These are phyloP conservation scores for Zelleria hepariella DNA, from an alignment of 2,888 invertebrate genomes.

Conservation along the genomic window DNA sequence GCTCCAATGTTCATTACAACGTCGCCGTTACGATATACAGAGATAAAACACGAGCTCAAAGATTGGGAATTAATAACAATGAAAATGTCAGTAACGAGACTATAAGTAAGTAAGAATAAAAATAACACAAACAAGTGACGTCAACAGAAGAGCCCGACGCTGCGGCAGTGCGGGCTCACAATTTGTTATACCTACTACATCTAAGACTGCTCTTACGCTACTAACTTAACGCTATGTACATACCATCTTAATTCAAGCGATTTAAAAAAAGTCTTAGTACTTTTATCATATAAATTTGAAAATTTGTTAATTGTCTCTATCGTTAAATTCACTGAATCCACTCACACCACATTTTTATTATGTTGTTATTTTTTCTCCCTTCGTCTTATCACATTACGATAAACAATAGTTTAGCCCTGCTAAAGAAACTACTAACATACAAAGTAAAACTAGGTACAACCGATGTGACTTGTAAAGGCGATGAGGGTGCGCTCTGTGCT, in stretches of 20 bases:
- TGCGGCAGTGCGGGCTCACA: slow-evolving; percentile 33
- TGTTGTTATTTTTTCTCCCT: slow-evolving; percentile 30
- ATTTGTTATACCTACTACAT: slow-evolving; percentile 72
- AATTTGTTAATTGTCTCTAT: slow-evolving; percentile 71
- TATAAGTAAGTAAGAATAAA: slow-evolving; percentile 11
- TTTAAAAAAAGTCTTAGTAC: slow-evolving; percentile 68
- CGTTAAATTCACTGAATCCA: slow-evolving; percentile 60
- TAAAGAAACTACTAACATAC: slow-evolving; percentile 45
- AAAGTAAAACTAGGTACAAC: slow-evolving; percentile 57
- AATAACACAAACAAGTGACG: slow-evolving; percentile 13
- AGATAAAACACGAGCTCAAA: neutral
- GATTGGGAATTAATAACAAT: slow-evolving; percentile 1
- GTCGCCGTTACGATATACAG: slow-evolving; percentile 24
- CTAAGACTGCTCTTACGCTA: slow-evolving; percentile 62
- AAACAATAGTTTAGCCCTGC: slow-evolving; percentile 54
- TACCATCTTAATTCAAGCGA: slow-evolving; percentile 66
- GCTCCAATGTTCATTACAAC: slow-evolving; percentile 33
- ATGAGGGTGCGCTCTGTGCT: too few relatives aligned
- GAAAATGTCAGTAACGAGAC: slow-evolving; percentile 7
- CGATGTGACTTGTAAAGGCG: slow-evolving; percentile 37
- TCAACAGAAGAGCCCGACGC: slow-evolving; percentile 8
- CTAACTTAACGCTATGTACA: slow-evolving; percentile 65
- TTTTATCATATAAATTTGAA: slow-evolving; percentile 67
- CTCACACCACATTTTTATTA: slow-evolving; percentile 55
- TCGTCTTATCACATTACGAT: slow-evolving; percentile 48